Conservation (phyloP, 2,797 vertebrate genomes). For the Acomys russatus region DNA sequence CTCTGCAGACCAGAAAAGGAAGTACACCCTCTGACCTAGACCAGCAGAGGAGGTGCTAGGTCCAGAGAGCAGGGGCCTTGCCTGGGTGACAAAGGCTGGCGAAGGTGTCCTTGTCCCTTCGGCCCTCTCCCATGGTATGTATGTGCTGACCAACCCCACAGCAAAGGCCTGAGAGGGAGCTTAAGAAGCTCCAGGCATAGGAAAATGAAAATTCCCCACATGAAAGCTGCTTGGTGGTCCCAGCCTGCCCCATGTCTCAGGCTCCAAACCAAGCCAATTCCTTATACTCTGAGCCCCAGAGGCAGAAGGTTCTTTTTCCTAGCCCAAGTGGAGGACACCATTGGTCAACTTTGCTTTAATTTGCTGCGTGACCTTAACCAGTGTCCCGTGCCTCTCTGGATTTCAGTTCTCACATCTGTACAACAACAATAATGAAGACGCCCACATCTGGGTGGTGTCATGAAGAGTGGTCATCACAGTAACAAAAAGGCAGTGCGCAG, state of each 20-base stretch:
- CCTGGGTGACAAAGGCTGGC: not conserved
- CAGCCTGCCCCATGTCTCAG: not conserved
- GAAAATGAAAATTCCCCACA: not conserved
- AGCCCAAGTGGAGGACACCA: not conserved
- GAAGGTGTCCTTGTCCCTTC: not conserved
- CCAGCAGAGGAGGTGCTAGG: not conserved
- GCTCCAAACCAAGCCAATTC: not conserved
- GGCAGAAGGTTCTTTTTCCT: not conserved
- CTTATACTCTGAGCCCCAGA: not conserved
- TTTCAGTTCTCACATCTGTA: not conserved
- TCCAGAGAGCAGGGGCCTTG: not conserved
- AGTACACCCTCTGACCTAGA: not conserved
- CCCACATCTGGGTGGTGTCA: not conserved
- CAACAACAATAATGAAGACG: not conserved
- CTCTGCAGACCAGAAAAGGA: not conserved
- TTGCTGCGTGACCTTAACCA: conserved; percentile 29
- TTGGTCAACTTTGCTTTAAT: not conserved
- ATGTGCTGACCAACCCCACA: not conserved
- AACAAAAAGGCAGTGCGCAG: not conserved
- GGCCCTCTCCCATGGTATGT: not conserved
- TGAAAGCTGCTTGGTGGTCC: not conserved
- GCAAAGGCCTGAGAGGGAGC: not conserved
- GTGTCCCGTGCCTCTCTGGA: not conserved
- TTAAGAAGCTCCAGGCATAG: not conserved
- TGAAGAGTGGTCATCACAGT: not conserved